Evolutionary conservation across 2,888 invertebrate genomes (phyloP), one percentile per base, ranked within the genome.

Genomic region (Ophion costatus): DNA sequence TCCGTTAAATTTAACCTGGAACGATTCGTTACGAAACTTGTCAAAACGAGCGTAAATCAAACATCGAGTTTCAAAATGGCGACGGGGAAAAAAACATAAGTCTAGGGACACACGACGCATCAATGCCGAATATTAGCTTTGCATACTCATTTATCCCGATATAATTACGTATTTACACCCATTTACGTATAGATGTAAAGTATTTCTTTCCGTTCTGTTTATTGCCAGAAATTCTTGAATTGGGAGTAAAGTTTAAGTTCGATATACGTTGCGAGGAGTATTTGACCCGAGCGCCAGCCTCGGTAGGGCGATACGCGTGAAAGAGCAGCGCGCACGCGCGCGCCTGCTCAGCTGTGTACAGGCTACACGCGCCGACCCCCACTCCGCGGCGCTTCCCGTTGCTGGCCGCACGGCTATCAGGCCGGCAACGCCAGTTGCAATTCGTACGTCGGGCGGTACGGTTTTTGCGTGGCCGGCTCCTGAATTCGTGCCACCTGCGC

Each of bases 361-460:
- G 38, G 38, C 20, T 20, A 59, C 70, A n/a, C 70, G 70, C 64
- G 64, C 5, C 33, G 14, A 4, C 33, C 7, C 64, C 24, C 33
- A 17, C 24, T 33, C 6, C 64, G 42, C 45, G 22, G 45, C 42
- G 67, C 3, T 17, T 4, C 45, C 51, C 17, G 29, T 51, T n/a
- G 11, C 29, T 33, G 69, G 66, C 29, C 38, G 70, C 67, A 75
- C 57, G 70, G 22, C 38, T 51, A 20, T 59, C 33, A 64, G 64
- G 82, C 77, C 24, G 63, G 63, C 70, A 74, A 66, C 70, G 87
- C 92, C 92, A 92, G 92, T 93, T 89, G 87, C 90, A 89, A 89
- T 90, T 91, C 89, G 90, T 88, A 90, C 90, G 89, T 88, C 91
- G 92, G 87, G 85, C 88, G 80, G 90, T 74, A 75, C 82, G 88